A percentile compares a stretch with the other conserved stretches of the same genome.
phyloP scores from a whole-genome alignment of 2,113 vertebrate species.

The Tympanuchus pallidicinctus region DNA sequence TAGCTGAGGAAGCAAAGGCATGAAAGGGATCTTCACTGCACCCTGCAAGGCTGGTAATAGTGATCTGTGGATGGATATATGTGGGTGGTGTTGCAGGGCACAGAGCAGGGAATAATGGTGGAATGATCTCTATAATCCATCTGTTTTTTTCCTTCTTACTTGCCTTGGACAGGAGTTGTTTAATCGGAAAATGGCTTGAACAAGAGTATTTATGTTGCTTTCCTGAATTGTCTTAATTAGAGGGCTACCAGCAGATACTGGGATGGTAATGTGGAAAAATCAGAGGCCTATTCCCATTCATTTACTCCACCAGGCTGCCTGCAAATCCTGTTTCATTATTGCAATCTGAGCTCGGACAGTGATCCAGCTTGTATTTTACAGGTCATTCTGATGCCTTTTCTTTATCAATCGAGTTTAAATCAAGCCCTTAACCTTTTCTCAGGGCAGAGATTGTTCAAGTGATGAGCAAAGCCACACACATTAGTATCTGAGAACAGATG shows the following conservation, averaged over 20 bases:
- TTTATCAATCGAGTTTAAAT: slow-evolving; percentile 53
- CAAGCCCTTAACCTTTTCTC: slow-evolving; percentile 35
- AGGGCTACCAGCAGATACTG: neutral
- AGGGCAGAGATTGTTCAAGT: slow-evolving; percentile 25
- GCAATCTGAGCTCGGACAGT: slow-evolving; percentile 3
- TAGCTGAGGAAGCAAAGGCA: neutral
- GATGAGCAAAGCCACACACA: neutral
- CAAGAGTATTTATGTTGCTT: neutral
- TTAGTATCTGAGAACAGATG: neutral
- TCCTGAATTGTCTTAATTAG: neutral
- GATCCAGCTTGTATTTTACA: slow-evolving; percentile 31
- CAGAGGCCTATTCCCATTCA: neutral
- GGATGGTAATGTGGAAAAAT: neutral
- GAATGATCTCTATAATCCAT: neutral
- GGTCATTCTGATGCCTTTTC: slow-evolving; percentile 41
- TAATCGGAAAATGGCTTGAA: neutral
- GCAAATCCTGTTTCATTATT: slow-evolving; percentile 13
- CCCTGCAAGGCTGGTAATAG: neutral
- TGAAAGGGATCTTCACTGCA: neutral
- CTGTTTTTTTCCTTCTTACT: neutral
- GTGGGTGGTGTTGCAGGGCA: neutral
- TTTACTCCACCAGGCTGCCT: neutral
- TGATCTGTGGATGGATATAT: neutral
- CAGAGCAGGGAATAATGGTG: neutral
- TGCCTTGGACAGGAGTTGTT: neutral